These are phyloP conservation scores for Amblyopsis rosae DNA, from an alignment of 2,113 vertebrate species.

Conservation along the genomic window DNA sequence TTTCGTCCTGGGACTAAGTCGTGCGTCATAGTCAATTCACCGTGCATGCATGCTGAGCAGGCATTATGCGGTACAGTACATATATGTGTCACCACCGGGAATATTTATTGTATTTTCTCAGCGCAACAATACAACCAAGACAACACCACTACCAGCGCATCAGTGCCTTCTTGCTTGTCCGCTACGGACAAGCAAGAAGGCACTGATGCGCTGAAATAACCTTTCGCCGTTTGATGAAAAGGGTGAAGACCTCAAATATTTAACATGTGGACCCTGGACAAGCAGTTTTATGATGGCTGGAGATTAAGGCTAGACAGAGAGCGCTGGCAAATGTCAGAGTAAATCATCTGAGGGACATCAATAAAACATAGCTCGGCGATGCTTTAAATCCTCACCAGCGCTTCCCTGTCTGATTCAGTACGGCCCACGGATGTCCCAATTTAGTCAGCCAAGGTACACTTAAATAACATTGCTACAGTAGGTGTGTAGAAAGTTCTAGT, in stretches of 20 bases:
- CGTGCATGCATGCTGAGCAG: no score
- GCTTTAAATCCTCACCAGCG: constrained; percentile 41
- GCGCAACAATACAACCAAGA: background rate
- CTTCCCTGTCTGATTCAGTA: constrained; percentile 49
- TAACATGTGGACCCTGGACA: constrained; percentile 50
- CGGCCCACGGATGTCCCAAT: constrained; percentile 30
- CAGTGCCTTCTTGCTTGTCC: background rate
- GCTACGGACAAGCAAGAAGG: background rate
- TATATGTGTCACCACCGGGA: no score
- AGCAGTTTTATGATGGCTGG: constrained; percentile 48
- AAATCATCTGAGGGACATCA: constrained; percentile 63
- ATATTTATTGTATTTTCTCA: no score
- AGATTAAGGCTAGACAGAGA: constrained; percentile 53
- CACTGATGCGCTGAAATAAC: constrained; percentile 21
- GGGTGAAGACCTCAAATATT: constrained; percentile 56
- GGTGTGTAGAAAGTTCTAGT: constrained; percentile 4
- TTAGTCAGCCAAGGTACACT: constrained; percentile 2
- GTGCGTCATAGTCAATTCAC: no score
- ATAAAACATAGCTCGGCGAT: constrained; percentile 63
- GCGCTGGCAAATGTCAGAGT: constrained; percentile 64
- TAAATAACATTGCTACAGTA: background rate
- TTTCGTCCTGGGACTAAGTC: no score
- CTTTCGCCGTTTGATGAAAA: constrained; percentile 24
- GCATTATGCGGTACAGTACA: no score
- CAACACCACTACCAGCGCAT: background rate